These are phyloP conservation scores for Platynereis dumerilii DNA, from an alignment of 2,888 invertebrate genomes.

Conservation along the genomic window DNA sequence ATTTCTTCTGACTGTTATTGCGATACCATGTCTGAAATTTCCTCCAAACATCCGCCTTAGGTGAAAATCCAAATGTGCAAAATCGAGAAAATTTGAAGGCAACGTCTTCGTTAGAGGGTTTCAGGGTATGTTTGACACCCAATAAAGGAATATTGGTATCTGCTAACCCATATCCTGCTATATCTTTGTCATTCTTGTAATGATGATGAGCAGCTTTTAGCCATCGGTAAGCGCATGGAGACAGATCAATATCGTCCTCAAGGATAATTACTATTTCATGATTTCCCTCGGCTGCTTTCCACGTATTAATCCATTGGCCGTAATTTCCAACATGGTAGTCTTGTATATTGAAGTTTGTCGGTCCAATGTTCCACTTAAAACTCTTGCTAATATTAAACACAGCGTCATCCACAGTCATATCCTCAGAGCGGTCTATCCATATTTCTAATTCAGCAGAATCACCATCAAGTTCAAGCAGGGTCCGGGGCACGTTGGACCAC, in stretches of 20 bases:
- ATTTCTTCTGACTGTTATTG: too few species aligned
- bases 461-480: constrained; percentile 31
- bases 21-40: too few species aligned
- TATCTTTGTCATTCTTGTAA: too few species aligned
- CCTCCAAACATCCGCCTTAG: too few species aligned
- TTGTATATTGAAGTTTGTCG: constrained; percentile 33
- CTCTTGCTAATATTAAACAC: constrained; percentile 29
- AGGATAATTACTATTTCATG: constrained; percentile 49
- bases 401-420: constrained; percentile 29
- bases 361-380: constrained; percentile 38
- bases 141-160: too few species aligned
- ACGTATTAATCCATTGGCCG: constrained; percentile 45
- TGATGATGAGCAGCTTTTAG: too few species aligned
- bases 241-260: constrained; percentile 51
- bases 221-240: constrained; percentile 47
- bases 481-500: too few species aligned
- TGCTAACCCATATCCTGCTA: too few species aligned
- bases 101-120: too few species aligned
- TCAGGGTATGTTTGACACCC: too few species aligned
- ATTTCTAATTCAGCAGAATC: constrained; percentile 35
- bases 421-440: constrained; percentile 36
- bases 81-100: too few species aligned
- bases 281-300: constrained; percentile 41
- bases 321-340: constrained; percentile 37
- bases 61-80: too few species aligned